phyloP scores from a whole-genome alignment of 2,888 invertebrate genomes.

The Diarsia rubi region DNA sequence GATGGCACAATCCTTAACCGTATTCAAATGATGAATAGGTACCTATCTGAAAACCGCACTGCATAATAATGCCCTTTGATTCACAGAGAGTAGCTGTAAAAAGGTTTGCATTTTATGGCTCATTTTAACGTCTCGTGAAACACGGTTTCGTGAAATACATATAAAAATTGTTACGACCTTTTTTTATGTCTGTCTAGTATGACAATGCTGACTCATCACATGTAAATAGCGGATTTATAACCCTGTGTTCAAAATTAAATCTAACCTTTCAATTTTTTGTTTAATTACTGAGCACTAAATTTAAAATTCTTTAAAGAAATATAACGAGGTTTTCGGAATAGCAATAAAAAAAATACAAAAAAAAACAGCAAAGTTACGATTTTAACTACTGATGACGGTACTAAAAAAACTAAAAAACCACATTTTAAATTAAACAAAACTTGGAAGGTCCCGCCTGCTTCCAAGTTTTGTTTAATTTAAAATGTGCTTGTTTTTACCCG shows the following conservation, averaged over 20 bases:
- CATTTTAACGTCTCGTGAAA: constrained; percentile 15
- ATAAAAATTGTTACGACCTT: constrained; percentile 34
- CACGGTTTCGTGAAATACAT: constrained; percentile 32
- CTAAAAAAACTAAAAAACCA: no score
- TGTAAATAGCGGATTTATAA: constrained; percentile 10
- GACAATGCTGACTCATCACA: constrained; percentile 1
- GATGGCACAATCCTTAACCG: not conserved
- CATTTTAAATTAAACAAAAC: no score
- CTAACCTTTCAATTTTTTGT: not conserved
- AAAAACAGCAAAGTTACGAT: not conserved
- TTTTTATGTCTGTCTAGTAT: constrained; percentile 14
- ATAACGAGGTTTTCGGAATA: not conserved
- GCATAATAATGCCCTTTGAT: constrained; percentile 5
- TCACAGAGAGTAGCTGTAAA: constrained; percentile 14
- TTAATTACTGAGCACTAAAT: not conserved
- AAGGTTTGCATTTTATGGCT: constrained; percentile 13
- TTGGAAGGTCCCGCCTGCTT: no score
- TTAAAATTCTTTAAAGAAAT: not conserved
- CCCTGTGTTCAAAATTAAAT: not conserved
- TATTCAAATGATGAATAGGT: not conserved
- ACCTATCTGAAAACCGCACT: not conserved
- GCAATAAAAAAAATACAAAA: not conserved
- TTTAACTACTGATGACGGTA: not conserved
- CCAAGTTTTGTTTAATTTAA: no score
- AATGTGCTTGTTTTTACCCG: no score